Conservation (phyloP, 2,888 invertebrate species). For the Dendrolimus houi region DNA sequence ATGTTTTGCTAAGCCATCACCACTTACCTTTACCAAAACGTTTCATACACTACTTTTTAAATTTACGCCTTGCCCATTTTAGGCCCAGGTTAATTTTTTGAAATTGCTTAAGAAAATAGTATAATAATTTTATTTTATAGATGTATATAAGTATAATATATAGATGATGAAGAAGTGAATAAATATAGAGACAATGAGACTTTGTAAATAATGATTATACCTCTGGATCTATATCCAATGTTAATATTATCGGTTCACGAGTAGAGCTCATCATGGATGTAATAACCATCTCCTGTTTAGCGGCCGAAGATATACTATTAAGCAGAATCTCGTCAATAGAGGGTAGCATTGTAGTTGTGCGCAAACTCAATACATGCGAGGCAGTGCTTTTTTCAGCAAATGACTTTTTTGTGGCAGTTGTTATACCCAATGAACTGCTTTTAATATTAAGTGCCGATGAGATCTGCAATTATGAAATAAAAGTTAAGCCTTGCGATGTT, state of each 20-base stretch:
- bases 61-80: conserved; percentile 19
- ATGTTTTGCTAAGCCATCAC: conserved; percentile 30
- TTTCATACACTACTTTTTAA: conserved; percentile 13
- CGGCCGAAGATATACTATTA: conserved; percentile 77
- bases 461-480: conserved; percentile 73
- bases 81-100: conserved; percentile 10
- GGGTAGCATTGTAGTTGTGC: conserved; percentile 76
- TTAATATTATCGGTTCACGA: conserved; percentile 74
- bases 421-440: conserved; percentile 68
- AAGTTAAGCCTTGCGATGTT: conserved; percentile 55
- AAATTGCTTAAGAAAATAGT: neutral
- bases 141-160: neutral
- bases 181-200: conserved; percentile 29
- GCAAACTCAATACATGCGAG: conserved; percentile 75
- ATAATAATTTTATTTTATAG: neutral
- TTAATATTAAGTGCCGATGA: conserved; percentile 71
- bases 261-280: conserved; percentile 70
- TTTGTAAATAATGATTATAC: conserved; percentile 66
- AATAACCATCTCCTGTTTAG: conserved; percentile 76
- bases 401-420: conserved; percentile 59
- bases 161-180: conserved; percentile 5
- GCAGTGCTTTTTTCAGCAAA: conserved; percentile 71
- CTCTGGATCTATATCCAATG: conserved; percentile 79
- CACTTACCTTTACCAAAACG: conserved; percentile 43
- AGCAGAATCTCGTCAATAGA: conserved; percentile 78